phyloP scores from a whole-genome alignment of 2,888 invertebrate genomes.

The Cosmorhoe ocellata region DNA sequence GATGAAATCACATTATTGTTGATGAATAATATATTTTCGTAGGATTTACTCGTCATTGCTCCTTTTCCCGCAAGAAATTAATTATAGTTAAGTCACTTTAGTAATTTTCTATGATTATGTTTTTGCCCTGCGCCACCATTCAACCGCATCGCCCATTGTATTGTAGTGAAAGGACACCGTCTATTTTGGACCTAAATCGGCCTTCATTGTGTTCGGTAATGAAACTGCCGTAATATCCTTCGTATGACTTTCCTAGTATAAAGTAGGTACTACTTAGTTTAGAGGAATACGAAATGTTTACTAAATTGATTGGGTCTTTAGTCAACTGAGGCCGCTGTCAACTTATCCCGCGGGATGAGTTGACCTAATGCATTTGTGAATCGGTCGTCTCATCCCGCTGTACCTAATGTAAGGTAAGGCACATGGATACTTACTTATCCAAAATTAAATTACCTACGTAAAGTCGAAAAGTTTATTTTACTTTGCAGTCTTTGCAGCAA shows the following conservation, averaged over 20 bases:
- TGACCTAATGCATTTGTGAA: too few species aligned
- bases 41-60: background rate
- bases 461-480: too few species aligned
- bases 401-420: too few species aligned
- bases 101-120: conserved; percentile 45
- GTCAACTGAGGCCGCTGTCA: too few species aligned
- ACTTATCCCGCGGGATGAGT: too few species aligned
- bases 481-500: too few species aligned
- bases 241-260: conserved; percentile 22
- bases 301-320: background rate
- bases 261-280: conserved; percentile 16
- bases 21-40: background rate
- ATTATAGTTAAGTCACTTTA: conserved; percentile 28
- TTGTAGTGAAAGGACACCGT: conserved; percentile 28
- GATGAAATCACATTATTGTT: too few species aligned
- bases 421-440: too few species aligned
- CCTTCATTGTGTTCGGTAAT: conserved; percentile 33
- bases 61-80: background rate
- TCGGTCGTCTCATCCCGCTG: too few species aligned
- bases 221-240: conserved; percentile 33
- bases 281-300: conserved; percentile 11
- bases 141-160: conserved; percentile 47
- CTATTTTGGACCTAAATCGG: conserved; percentile 28
- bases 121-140: conserved; percentile 46
- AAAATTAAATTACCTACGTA: too few species aligned